phyloP scores from a whole-genome alignment of 1,140 invertebrate genomes.

The Drosophila erecta region DNA sequence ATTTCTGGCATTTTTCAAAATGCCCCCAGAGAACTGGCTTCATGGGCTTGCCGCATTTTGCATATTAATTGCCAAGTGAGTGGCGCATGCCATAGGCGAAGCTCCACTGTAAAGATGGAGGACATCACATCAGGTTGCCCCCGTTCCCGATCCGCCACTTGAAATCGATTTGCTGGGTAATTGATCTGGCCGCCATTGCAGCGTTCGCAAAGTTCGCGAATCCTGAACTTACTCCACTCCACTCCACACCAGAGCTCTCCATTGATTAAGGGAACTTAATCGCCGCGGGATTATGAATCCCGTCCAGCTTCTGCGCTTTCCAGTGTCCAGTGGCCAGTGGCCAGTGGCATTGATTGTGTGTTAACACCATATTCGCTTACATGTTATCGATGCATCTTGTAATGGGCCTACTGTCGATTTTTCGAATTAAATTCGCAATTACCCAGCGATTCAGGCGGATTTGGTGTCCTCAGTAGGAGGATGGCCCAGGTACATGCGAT shows the following conservation, averaged over 20 bases:
- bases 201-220: too few species aligned
- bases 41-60: slow-evolving; percentile 67
- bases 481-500: neutral
- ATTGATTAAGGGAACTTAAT: slow-evolving; percentile 66
- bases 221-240: too few species aligned
- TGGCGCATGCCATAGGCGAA: slow-evolving; percentile 79
- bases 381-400: slow-evolving; percentile 74
- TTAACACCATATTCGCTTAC: slow-evolving; percentile 83
- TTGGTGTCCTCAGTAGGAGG: slow-evolving; percentile 16
- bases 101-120: slow-evolving; percentile 58
- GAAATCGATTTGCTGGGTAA: slow-evolving; percentile 70
- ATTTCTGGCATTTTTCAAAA: slow-evolving; percentile 70
- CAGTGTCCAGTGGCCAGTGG: slow-evolving; percentile 40
- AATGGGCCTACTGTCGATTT: slow-evolving; percentile 64
- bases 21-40: slow-evolving; percentile 18
- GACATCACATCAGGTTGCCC: slow-evolving; percentile 49
- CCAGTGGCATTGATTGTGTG: slow-evolving; percentile 66
- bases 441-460: slow-evolving; percentile 26
- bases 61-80: slow-evolving; percentile 75
- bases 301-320: slow-evolving; percentile 62
- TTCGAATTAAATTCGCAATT: slow-evolving; percentile 68
- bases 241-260: neutral
- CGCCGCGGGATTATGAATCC: slow-evolving; percentile 61
- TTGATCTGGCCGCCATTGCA: slow-evolving; percentile 73
- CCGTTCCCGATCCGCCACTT: slow-evolving; percentile 30